A percentile compares a stretch with the other conserved stretches of the same genome.
Conservation (phyloP, 2,797 vertebrate species). For the Thunnus albacares region DNA sequence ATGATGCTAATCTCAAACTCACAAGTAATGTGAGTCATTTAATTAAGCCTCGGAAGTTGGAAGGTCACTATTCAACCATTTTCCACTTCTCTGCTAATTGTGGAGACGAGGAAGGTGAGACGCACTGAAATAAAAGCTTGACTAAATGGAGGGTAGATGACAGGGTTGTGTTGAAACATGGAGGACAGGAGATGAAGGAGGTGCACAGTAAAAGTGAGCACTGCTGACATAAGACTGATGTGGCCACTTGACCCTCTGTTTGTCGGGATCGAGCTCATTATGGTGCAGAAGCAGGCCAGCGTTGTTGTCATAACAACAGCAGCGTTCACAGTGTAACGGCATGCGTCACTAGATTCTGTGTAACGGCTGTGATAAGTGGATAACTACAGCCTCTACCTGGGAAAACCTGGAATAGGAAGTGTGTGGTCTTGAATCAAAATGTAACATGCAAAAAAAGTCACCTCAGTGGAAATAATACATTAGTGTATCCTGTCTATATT, state of each 20-base stretch:
- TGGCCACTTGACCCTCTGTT: constrained; percentile 28
- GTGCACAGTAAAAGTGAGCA: neutral
- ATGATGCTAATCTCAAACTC: neutral
- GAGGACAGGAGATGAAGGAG: neutral
- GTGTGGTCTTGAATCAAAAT: too few relatives aligned
- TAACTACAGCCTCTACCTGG: too few relatives aligned
- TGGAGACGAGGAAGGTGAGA: neutral
- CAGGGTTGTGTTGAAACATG: neutral
- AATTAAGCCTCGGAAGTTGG: constrained; percentile 12
- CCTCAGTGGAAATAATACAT: too few relatives aligned
- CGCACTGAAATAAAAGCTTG: neutral
- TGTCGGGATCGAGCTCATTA: constrained; percentile 1
- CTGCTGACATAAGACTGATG: constrained; percentile 27
- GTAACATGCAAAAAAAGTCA: too few relatives aligned
- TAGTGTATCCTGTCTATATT: neutral
- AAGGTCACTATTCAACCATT: constrained; percentile 13
- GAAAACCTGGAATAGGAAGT: too few relatives aligned
- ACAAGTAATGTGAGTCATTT: neutral
- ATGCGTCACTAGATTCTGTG: too few relatives aligned
- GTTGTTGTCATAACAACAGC: constrained; percentile 36
- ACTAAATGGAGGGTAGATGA: constrained; percentile 11
- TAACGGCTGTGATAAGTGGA: too few relatives aligned
- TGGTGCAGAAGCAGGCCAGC: constrained; percentile 9
- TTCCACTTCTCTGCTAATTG: constrained; percentile 6
- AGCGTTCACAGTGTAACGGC: constrained; percentile 16